phyloP scores from a whole-genome alignment of 2,113 vertebrate species.

The Crotalus helleri region DNA sequence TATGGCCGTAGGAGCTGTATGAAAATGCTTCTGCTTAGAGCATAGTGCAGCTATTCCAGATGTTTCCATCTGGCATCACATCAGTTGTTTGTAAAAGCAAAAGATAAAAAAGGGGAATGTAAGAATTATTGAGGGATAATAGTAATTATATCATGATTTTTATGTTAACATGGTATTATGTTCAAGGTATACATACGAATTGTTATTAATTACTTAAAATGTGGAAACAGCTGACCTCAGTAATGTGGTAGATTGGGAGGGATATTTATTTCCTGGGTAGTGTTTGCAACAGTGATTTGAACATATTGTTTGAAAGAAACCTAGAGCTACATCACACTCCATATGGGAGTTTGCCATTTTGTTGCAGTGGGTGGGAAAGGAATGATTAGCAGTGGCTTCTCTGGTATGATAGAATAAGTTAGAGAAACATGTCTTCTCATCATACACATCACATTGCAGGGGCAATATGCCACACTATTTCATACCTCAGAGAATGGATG shows the following conservation, averaged over 20 bases:
- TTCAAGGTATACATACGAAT: conserved; percentile 19
- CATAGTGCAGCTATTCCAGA: conserved; percentile 61
- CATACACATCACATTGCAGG: background rate
- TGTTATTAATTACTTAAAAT: conserved; percentile 53
- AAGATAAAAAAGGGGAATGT: conserved; percentile 49
- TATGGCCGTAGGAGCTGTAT: conserved; percentile 34
- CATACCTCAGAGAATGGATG: background rate
- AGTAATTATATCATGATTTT: conserved; percentile 30
- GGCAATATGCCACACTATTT: background rate
- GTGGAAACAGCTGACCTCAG: conserved; percentile 11
- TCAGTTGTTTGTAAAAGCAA: conserved; percentile 41
- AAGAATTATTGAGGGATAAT: conserved; percentile 38
- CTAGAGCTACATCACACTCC: background rate
- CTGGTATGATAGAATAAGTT: background rate
- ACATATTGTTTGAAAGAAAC: background rate
- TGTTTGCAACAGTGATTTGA: background rate
- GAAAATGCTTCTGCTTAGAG: conserved; percentile 58
- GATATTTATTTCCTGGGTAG: background rate
- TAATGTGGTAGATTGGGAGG: background rate
- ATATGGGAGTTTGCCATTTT: background rate
- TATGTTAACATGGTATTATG: conserved; percentile 42
- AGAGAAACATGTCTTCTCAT: background rate
- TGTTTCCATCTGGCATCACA: conserved; percentile 60
- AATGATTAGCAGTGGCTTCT: background rate
- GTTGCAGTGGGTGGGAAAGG: background rate